A percentile compares a stretch with the other conserved stretches of the same genome.
Conservation (phyloP, 2,888 invertebrate genomes). For the Melanostoma mellinum region DNA sequence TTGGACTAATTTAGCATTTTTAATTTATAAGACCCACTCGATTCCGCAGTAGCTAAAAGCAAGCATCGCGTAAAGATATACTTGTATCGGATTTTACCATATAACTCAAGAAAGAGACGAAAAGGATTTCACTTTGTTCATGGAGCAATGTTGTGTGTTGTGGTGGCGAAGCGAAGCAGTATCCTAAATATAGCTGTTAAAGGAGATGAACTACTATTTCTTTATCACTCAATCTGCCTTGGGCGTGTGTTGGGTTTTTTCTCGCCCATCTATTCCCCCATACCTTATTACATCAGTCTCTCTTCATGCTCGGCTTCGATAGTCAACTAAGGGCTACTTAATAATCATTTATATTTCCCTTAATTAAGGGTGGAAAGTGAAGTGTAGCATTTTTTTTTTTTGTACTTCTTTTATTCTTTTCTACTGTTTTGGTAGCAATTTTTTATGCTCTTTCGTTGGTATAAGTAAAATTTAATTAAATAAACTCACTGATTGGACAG, state of each 20-base stretch:
- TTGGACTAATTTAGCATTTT: slow-evolving; percentile 77
- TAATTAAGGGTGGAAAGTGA: slow-evolving; percentile 61
- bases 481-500: slow-evolving; percentile 73
- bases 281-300: neutral
- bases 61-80: neutral
- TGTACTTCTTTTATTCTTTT: slow-evolving; percentile 13
- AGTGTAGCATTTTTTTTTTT: slow-evolving; percentile 14
- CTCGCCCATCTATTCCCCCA: neutral
- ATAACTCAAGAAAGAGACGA: slow-evolving; percentile 31
- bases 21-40: slow-evolving; percentile 74
- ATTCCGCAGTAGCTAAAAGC: slow-evolving; percentile 5
- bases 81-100: slow-evolving; percentile 18
- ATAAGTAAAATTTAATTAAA: slow-evolving; percentile 74
- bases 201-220: slow-evolving; percentile 69
- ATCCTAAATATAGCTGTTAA: slow-evolving; percentile 67
- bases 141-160: slow-evolving; percentile 13
- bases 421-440: neutral
- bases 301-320: slow-evolving; percentile 53
- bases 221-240: slow-evolving; percentile 67
- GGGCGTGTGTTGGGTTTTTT: slow-evolving; percentile 31
- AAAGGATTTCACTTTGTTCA: slow-evolving; percentile 27
- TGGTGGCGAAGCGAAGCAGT: slow-evolving; percentile 2
- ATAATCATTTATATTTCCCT: slow-evolving; percentile 72
- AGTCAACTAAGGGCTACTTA: slow-evolving; percentile 70
- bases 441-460: slow-evolving; percentile 13